Base-by-base conservation (phyloP, 2,797 vertebrate genomes). In the Odontamblyopus rebecca region DNA sequence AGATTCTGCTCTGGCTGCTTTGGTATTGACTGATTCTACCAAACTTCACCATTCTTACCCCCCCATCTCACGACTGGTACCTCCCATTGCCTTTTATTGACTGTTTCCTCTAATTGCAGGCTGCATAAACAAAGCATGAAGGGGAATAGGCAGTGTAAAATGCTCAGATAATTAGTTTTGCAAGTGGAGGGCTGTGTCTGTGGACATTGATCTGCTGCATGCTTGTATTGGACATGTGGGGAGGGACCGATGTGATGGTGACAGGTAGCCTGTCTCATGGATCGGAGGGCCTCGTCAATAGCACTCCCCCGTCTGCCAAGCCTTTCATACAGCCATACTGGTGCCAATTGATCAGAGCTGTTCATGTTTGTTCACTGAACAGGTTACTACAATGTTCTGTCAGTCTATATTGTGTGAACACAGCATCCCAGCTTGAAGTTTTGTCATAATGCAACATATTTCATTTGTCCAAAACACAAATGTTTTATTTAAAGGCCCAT, bases 61-160 rank as follows among this genome's bases (percentile, higher is more conserved):
- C 80, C 86, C 88, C 79, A 85, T 89, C 89, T 82, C 76, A 35
- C 85, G 89, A 90, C 80, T 75, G 29, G 86, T 84, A 32, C 90
- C 91, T 92, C 91, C 92, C 87, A 90, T 91, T 89, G 92, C 89
- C 93, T 84, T 87, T 91, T 94, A 96, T 96, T 95, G 95, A 96
- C 94, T 89, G 85, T 85, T 82, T 68, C 88, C 76, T 85, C 92
- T 95, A 95, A 96, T 95, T 95, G 93, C 90, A 90, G 90, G 84
- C 82, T 82, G 78, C 90, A 89, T 90, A 92, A 93, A 92, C 90
- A 94, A 93, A 92, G 87, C 84, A 18, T 81, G 84, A 86, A 77
- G 68, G 76, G 61, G 85, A 85, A 78, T 82, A 88, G 90, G 91
- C 85, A 82, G 81, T 78, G 82, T 89, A 87, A 94, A 94, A 91